Evolutionary conservation across 2,113 vertebrate species (phyloP), one percentile per base, ranked within the genome.

Genomic region (Lathamus discolor): DNA sequence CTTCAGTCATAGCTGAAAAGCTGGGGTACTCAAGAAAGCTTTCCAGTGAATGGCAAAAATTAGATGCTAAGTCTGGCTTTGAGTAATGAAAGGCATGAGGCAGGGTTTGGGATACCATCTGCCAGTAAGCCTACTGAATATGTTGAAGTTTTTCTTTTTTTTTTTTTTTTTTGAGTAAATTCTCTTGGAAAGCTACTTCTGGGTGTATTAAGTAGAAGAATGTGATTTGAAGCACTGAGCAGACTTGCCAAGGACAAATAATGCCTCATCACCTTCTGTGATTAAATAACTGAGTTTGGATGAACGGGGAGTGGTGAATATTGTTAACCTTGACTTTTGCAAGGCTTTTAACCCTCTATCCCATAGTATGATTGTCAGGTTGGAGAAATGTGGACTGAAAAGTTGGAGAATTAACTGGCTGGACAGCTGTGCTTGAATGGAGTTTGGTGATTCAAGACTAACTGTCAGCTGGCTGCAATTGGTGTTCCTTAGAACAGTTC

Each of bases 131-230:
- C 41, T 82, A 23, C 23, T 61, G 19, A 67, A 20, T 68, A 28
- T 93, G 17, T 55, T 84, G 48, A 77, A 76, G 73, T 37, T 35
- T 63, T 83, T 72, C 17, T 31, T 33, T 49, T 49, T 48, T 75
- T 83, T 76, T 86, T 75, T 83, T 76, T 83, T 76, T 86, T 62
- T 83, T 62, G 64, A 82, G 25, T 85, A 54, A 76, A 63, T 77
- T 79, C 37, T 6, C 43, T 72, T 89, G 72, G 77, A 89, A 89
- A 89, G 68, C 17, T 17, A 33, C 37, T 76, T 89, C 15, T 52
- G 48, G 86, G 27, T 64, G n/a, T 17, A 17, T 54, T 33, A 62
- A 84, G 46, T 37, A 81, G 41, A 79, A 83, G 63, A 91, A 75
- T 22, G 7, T 0, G 1, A 44, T 83, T 91, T 72, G 81, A 83